These are phyloP conservation scores for Crossocerus cetratus DNA, from an alignment of 2,888 invertebrate genomes.

Conservation along the genomic window DNA sequence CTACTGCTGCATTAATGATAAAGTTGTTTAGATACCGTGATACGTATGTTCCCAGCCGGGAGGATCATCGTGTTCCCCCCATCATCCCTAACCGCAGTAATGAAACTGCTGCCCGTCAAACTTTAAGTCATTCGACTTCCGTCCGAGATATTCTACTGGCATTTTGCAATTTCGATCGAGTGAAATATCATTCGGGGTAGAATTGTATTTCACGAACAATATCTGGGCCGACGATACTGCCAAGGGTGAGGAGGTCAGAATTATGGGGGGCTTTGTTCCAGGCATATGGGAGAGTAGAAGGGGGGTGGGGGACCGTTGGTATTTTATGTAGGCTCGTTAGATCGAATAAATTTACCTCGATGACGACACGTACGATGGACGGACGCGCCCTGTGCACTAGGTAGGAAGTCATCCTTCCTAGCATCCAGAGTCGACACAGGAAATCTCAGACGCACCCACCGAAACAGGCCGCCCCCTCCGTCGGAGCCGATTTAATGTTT, in stretches of 20 bases:
- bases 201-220: no score
- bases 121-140: no score
- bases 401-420: conserved; percentile 68
- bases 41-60: conserved; percentile 21
- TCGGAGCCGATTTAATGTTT: conserved; percentile 74
- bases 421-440: conserved; percentile 71
- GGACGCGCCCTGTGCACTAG: conserved; percentile 58
- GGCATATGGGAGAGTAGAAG: neutral
- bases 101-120: no score
- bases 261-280: no score
- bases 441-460: conserved; percentile 76
- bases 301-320: neutral
- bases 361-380: conserved; percentile 49
- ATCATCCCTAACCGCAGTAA: no score
- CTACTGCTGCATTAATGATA: conserved; percentile 71
- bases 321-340: conserved; percentile 20
- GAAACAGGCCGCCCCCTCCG: conserved; percentile 73
- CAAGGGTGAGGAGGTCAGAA: no score
- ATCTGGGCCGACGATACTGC: no score
- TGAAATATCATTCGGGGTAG: no score
- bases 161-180: no score
- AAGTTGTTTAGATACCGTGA: conserved; percentile 59
- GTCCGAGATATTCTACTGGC: no score
- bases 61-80: conserved; percentile 6
- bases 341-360: conserved; percentile 53